A percentile compares a stretch with the other conserved stretches of the same genome.
Conservation (phyloP, 2,888 invertebrate genomes). For the Oegoconia quadripuncta region DNA sequence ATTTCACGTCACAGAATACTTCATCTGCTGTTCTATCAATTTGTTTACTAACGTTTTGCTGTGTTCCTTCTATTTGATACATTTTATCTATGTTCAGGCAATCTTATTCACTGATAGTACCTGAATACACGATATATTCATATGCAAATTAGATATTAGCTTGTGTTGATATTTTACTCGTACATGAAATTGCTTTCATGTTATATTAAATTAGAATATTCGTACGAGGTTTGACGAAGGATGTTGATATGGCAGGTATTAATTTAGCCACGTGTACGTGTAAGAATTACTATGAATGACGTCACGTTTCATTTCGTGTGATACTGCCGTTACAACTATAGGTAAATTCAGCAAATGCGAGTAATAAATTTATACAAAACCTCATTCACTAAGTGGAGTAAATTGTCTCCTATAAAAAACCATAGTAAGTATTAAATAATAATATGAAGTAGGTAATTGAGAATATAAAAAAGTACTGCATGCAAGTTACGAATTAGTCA, state of each 20-base stretch:
- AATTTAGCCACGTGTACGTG: conserved; percentile 31
- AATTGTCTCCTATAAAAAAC: too few relatives aligned
- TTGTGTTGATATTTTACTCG: conserved; percentile 50
- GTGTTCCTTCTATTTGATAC: neutral
- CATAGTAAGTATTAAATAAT: too few relatives aligned
- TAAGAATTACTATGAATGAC: conserved; percentile 32
- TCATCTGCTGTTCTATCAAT: neutral
- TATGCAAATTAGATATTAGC: conserved; percentile 9
- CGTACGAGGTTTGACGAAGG: conserved; percentile 56
- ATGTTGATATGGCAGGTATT: conserved; percentile 37
- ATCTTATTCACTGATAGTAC: neutral
- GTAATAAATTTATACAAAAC: too few relatives aligned
- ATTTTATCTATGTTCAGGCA: neutral
- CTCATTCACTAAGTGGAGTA: too few relatives aligned
- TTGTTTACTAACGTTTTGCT: neutral
- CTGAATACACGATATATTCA: neutral
- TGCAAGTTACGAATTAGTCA: too few relatives aligned
- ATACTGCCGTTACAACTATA: conserved; percentile 16
- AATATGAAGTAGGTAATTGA: too few relatives aligned
- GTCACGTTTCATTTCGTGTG: conserved; percentile 29
- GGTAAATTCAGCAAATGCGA: neutral
- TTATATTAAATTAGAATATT: conserved; percentile 60
- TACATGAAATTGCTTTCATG: conserved; percentile 67
- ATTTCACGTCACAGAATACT: conserved; percentile 22
- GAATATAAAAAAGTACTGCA: too few relatives aligned